Percentiles rank a stretch among this genome's conserved stretches.
phyloP scores from a whole-genome alignment of 2,113 vertebrate species.

The Oceanodroma tethys region DNA sequence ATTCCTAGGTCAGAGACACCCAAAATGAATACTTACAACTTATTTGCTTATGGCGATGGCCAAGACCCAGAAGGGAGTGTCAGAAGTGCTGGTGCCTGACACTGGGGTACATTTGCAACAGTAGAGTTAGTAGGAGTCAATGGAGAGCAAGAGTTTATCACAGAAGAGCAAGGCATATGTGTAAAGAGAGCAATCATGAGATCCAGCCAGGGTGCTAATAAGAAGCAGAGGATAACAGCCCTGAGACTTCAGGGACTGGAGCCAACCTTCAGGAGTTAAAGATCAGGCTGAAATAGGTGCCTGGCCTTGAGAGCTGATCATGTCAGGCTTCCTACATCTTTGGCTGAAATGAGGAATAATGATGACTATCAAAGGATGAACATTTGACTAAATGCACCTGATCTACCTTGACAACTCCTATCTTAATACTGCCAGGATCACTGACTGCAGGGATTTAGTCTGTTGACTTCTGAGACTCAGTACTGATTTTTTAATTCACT shows the following conservation, averaged over 20 bases:
- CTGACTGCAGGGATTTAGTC: not conserved
- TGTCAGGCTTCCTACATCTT: not conserved
- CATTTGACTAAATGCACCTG: not conserved
- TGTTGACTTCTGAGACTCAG: not conserved
- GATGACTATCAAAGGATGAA: not conserved
- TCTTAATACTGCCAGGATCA: not conserved
- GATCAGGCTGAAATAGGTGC: not conserved
- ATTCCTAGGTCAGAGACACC: not conserved
- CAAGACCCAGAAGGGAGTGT: not conserved
- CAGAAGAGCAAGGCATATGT: not conserved
- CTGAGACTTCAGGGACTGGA: not conserved
- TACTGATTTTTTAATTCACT: not conserved
- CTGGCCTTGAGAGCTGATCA: not conserved
- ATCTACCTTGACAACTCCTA: not conserved
- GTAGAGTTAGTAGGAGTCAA: not conserved
- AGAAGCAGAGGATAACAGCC: not conserved
- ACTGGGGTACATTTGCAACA: not conserved
- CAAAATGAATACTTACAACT: not conserved
- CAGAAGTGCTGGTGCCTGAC: not conserved
- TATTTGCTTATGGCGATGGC: not conserved
- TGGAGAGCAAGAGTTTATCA: not conserved
- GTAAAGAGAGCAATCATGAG: not conserved
- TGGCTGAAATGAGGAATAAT: not conserved
- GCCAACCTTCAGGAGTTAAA: not conserved
- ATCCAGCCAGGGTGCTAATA: fast-evolving